Percentiles rank a stretch among this genome's conserved stretches.
Evolutionary conservation across 2,797 vertebrate genomes (phyloP).

Genomic region (Sebastes jordani): DNA sequence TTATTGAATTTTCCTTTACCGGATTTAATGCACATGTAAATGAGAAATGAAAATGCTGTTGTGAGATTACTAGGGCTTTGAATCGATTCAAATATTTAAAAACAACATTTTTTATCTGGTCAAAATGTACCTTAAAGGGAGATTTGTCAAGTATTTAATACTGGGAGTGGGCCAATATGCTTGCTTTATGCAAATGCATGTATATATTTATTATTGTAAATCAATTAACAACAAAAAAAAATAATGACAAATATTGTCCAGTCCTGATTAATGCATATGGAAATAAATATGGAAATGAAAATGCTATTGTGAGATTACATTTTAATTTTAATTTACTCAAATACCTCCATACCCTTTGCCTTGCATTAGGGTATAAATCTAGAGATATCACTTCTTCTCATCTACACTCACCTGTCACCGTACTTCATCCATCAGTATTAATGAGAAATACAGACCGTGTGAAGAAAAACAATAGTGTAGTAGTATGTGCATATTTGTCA

Average conservation of each 20-base stretch:
- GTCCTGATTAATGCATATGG: background rate
- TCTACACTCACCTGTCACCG: background rate
- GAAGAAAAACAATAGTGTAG: background rate
- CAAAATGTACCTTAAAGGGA: too few species aligned
- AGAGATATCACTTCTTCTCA: conserved; percentile 7
- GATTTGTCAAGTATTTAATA: too few species aligned
- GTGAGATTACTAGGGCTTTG: too few species aligned
- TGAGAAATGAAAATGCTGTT: background rate
- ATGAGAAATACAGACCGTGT: conserved; percentile 20
- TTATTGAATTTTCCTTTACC: background rate
- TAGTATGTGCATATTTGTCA: background rate
- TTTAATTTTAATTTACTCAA: background rate
- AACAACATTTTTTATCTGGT: too few species aligned
- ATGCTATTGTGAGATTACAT: background rate
- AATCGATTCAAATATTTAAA: too few species aligned
- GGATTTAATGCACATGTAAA: background rate
- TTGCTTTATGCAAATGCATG: too few species aligned
- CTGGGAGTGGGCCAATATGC: too few species aligned
- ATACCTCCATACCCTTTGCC: background rate
- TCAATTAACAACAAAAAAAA: too few species aligned
- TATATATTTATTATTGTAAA: too few species aligned
- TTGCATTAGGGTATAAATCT: background rate
- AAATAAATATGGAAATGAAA: background rate
- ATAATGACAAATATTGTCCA: too few species aligned
- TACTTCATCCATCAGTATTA: conserved; percentile 5